A percentile compares a stretch with the other conserved stretches of the same genome.
Evolutionary conservation across 2,888 invertebrate species (phyloP).

Genomic region (Drosophila falleni): DNA sequence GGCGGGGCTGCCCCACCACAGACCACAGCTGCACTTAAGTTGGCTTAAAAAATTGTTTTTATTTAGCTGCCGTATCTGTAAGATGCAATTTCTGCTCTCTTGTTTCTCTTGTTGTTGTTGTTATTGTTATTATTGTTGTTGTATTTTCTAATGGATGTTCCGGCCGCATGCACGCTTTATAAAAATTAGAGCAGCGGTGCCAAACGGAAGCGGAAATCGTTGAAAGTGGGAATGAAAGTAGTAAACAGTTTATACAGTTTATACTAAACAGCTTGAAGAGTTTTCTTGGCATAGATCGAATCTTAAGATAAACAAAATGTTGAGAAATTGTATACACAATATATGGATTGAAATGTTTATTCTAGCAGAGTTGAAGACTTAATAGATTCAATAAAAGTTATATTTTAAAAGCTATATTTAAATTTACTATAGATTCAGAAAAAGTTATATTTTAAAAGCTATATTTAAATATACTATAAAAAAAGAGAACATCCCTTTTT

Average conservation of each 20-base stretch:
- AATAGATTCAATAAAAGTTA: no score
- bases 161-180: slow-evolving; percentile 60
- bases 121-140: slow-evolving; percentile 28
- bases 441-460: no score
- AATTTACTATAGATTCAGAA: no score
- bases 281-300: slow-evolving; percentile 5
- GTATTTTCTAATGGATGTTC: slow-evolving; percentile 68
- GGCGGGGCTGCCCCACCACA: slow-evolving; percentile 13
- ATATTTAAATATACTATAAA: no score
- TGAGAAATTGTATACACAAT: neutral
- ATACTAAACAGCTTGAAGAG: slow-evolving; percentile 6
- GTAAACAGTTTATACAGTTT: slow-evolving; percentile 17
- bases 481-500: no score
- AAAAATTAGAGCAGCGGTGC: slow-evolving; percentile 57
- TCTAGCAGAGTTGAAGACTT: no score
- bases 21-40: slow-evolving; percentile 67
- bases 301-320: neutral
- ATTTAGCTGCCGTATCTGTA: slow-evolving; percentile 57
- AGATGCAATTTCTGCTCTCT: slow-evolving; percentile 43
- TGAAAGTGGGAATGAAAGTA: slow-evolving; percentile 15
- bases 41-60: slow-evolving; percentile 66
- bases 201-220: slow-evolving; percentile 33
- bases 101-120: neutral
- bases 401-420: no score
- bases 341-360: neutral